Evolutionary conservation across 2,888 invertebrate genomes (phyloP), one percentile per base, ranked within the genome.

Genomic region (Augochlorella aurata): DNA sequence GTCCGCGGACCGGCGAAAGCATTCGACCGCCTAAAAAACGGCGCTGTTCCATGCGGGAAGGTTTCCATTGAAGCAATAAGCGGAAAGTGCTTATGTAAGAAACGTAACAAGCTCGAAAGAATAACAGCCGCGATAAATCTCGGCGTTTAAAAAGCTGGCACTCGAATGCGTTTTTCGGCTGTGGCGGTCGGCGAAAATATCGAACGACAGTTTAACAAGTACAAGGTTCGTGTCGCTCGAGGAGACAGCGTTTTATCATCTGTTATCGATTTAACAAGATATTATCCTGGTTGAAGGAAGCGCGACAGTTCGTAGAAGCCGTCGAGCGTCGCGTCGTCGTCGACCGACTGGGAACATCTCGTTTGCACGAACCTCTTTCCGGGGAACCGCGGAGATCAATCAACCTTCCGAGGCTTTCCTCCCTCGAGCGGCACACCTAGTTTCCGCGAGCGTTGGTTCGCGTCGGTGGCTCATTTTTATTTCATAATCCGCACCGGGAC

Each of bases 231-330:
- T 4, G 16, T 68, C 63, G 52, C 80, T 54, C 54, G 68, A 74
- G n/a, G 29, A 58, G 50, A 49, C 63, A 77, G 68, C 74, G 72
- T 82, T 29, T 29, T 77, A 82, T 85, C 81, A 84, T 85, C 66
- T 68, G 65, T 77, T 87, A 87, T 87, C 79, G 87, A 87, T 87
- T 87, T 87, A 87, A 87, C 87, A 86, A 82, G 54, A 74, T 81
- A 81, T 85, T 79, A 74, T 78, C 74, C 71, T 77, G 71, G 50
- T 44, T 72, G 52, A 38, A 70, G 65, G 71, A 65, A 68, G 76
- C 65, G 65, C 54, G 67, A 66, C 54, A 65, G 52, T 63, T 12
- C 66, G 61, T 45, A 74, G 67, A 16, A 52, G 38, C 24, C 45
- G 47, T 38, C 38, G 38, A 3, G 38, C 38, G 38, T 38, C 38